phyloP scores from a whole-genome alignment of 2,113 vertebrate genomes.

The Eptesicus fuscus region DNA sequence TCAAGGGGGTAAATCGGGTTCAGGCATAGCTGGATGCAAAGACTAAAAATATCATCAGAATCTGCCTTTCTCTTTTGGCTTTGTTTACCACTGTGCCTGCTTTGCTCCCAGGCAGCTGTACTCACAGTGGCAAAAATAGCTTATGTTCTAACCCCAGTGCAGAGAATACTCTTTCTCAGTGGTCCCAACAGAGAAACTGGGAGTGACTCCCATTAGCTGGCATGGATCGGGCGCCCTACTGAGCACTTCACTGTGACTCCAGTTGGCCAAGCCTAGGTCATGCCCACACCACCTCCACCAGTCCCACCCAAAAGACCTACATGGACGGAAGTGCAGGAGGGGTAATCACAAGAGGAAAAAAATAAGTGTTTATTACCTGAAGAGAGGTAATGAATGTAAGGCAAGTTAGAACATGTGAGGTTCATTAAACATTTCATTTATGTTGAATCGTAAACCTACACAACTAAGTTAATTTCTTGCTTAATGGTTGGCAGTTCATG shows the following conservation, averaged over 20 bases:
- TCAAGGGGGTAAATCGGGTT: background rate
- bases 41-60: background rate
- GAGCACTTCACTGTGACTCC: background rate
- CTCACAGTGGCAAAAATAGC: background rate
- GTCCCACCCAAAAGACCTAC: background rate
- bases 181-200: background rate
- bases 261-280: background rate
- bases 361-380: background rate
- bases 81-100: background rate
- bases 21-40: background rate
- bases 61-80: background rate
- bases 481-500: background rate
- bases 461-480: background rate
- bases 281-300: background rate
- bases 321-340: background rate
- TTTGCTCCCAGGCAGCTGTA: background rate
- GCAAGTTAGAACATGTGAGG: background rate
- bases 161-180: background rate
- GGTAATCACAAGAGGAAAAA: background rate
- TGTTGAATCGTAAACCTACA: background rate
- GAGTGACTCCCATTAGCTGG: background rate
- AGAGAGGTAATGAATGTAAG: background rate
- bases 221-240: background rate
- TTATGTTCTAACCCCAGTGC: background rate
- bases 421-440: background rate